Evolutionary conservation across 2,888 invertebrate genomes (phyloP).

Genomic region (Drymonia ruficornis): DNA sequence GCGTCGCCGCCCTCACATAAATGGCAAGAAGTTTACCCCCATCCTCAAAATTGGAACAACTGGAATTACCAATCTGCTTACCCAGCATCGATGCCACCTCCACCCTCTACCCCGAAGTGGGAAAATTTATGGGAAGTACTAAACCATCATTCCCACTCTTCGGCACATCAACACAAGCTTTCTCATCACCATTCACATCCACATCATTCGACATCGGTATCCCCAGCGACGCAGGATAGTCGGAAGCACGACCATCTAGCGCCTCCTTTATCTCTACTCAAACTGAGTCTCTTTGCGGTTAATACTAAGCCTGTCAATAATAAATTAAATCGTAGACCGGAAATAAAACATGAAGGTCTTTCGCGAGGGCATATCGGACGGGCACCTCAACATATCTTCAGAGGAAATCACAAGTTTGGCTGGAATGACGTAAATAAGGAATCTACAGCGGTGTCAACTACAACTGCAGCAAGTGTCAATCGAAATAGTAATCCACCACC

Average conservation of each 20-base stretch:
- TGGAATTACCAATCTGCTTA: conserved; percentile 16
- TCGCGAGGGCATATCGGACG: not conserved
- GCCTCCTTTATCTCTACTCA: not conserved
- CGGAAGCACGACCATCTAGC: not conserved
- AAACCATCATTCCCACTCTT: conserved; percentile 13
- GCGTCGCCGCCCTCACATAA: not conserved
- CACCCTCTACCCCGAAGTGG: conserved; percentile 36
- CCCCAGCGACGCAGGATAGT: not conserved
- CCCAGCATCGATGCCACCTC: conserved; percentile 28
- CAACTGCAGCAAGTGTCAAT: conserved; percentile 11
- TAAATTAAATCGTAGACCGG: not conserved
- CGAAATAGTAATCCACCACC: conserved; percentile 33
- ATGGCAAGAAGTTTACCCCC: conserved; percentile 2
- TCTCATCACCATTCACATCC: not conserved
- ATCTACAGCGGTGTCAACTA: conserved; percentile 9
- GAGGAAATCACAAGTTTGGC: conserved; percentile 51
- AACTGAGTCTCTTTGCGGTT: not conserved
- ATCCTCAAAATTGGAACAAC: conserved; percentile 9
- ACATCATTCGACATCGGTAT: not conserved
- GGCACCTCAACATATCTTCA: conserved; percentile 15
- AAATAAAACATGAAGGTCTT: not conserved
- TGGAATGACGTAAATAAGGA: conserved; percentile 34
- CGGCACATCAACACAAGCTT: not conserved
- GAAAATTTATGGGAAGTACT: conserved; percentile 29
- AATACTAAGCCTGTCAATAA: not conserved